Conservation (phyloP, 2,888 invertebrate genomes). For the Creontiades dilutus region DNA sequence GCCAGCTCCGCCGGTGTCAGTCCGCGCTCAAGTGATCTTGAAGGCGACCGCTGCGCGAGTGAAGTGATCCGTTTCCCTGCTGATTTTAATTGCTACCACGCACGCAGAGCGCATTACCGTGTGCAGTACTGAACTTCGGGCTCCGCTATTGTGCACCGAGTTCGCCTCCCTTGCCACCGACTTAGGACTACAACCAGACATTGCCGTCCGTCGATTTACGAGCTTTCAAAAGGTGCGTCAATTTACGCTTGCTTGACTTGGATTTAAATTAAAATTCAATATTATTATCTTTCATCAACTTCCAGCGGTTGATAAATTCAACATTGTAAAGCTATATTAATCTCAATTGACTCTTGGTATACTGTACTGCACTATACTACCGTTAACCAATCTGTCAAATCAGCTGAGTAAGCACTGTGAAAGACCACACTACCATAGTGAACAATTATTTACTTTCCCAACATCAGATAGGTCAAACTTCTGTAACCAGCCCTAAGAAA, state of each 20-base stretch:
- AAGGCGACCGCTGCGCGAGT: constrained; percentile 14
- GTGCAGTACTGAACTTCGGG: neutral
- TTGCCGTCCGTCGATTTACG: neutral
- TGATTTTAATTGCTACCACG: neutral
- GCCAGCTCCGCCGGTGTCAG: constrained; percentile 57
- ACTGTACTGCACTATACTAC: too few species aligned
- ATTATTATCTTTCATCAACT: too few species aligned
- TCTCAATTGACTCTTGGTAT: too few species aligned
- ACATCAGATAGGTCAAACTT: too few species aligned
- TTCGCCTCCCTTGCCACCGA: neutral
- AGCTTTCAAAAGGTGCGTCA: neutral
- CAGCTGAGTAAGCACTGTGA: too few species aligned
- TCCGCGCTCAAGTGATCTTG: constrained; percentile 40
- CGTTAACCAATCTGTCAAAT: too few species aligned
- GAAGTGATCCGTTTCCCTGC: constrained; percentile 22
- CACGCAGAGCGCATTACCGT: neutral
- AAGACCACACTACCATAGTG: too few species aligned
- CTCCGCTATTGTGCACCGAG: neutral
- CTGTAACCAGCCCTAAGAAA: too few species aligned
- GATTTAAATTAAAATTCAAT: too few species aligned
- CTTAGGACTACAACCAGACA: neutral
- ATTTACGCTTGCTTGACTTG: neutral
- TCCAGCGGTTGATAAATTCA: too few species aligned
- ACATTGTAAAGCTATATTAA: too few species aligned
- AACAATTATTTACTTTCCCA: too few species aligned